Evolutionary conservation across 2,888 invertebrate genomes (phyloP).

Genomic region (Vandiemenella viatica): DNA sequence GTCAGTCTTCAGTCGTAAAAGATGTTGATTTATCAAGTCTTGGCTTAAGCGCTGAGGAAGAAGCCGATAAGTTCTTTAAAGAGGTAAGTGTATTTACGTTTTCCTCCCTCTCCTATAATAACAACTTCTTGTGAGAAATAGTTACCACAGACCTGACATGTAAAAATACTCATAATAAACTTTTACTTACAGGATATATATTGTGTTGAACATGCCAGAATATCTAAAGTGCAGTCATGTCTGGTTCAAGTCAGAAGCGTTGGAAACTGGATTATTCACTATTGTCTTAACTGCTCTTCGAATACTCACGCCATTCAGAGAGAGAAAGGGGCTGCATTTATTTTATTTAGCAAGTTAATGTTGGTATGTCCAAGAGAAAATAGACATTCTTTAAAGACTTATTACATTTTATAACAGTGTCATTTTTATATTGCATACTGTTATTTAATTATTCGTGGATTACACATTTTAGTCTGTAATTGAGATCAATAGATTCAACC

Average conservation of each 20-base stretch:
- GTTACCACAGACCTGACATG: too few species aligned
- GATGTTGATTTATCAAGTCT: slow-evolving; percentile 39
- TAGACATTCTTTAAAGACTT: too few species aligned
- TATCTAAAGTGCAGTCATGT: slow-evolving; percentile 39
- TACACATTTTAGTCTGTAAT: too few species aligned
- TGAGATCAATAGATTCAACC: too few species aligned
- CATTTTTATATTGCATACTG: too few species aligned
- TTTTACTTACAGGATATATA: slow-evolving; percentile 33
- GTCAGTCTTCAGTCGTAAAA: slow-evolving; percentile 39
- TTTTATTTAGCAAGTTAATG: slow-evolving; percentile 39
- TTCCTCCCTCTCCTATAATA: too few species aligned
- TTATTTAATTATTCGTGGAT: too few species aligned
- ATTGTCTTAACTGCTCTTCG: slow-evolving; percentile 47
- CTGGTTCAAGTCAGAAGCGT: slow-evolving; percentile 38
- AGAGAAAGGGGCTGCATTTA: slow-evolving; percentile 35
- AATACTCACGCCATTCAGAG: slow-evolving; percentile 45
- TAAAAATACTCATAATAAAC: slow-evolving; percentile 1
- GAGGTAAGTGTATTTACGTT: too few species aligned
- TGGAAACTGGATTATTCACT: slow-evolving; percentile 45
- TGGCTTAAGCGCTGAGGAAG: slow-evolving; percentile 41
- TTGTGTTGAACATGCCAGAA: slow-evolving; percentile 35
- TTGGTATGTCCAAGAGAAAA: slow-evolving; percentile 46
- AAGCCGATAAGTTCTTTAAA: slow-evolving; percentile 48
- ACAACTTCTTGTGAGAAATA: too few species aligned
- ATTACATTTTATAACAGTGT: too few species aligned